Base-by-base conservation (phyloP, 2,888 invertebrate species). In the Melitaea athalia region DNA sequence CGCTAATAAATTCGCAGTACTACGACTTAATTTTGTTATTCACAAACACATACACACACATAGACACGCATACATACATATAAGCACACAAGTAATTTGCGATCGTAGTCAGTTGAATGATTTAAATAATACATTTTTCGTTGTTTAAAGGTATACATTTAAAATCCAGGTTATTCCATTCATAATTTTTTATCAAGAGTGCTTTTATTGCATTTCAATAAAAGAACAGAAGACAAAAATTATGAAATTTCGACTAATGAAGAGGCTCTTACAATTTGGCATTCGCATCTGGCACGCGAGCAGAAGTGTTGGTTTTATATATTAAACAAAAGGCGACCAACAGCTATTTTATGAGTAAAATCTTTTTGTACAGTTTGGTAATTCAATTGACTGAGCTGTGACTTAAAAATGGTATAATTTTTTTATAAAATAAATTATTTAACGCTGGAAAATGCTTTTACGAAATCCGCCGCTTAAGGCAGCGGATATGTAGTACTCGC, bases 211-310 rank as follows among this genome's bases (percentile, higher is more conserved):
- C 53, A 55, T 55, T 33, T n/a, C 33, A 53, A 53, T 14, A 1
- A 33, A 33, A 33, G 31, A 33, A 33, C 14, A 5, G 53, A 55
- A 55, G 7, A 55, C 33, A 53, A 53, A 53, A 33, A 53, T 14
- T 52, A 17, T 50, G 17, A 17, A 52, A 52, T 12, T 24, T 33
- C 14, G 6, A 38, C 42, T 57, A 57, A 57, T 57, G 57, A 57
- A 57, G 42, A 6, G 15, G 14, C 57, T 38, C 57, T 57, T 42
- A 42, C 38, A 57, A 57, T 57, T 38, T 57, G 57, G 57, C 38
- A 38, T 57, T 15, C 57, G 57, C 57, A 57, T 57, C 57, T 57
- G 38, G 38, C 38, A 38, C 57, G 15, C 57, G 57, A 33, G 57
- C 33, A 55, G 53, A 33, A 42, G 57, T 57, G 57, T 57, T 38